Evolutionary conservation across 2,797 vertebrate genomes (phyloP).

Genomic region (Lindbergichthys nudifrons): DNA sequence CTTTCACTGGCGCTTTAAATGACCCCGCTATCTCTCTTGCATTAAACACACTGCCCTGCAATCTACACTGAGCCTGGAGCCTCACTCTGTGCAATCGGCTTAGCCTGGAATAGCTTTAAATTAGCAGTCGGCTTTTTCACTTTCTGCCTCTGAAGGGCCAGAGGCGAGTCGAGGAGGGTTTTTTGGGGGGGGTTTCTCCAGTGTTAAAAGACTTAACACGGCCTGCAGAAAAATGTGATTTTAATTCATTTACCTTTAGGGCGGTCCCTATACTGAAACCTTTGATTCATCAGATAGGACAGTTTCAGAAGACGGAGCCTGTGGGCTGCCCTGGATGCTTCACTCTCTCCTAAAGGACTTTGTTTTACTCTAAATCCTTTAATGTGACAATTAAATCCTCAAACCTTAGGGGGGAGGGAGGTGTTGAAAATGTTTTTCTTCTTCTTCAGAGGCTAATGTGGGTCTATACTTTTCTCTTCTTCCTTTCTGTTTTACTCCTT

Average conservation of each 20-base stretch:
- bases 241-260: constrained; percentile 71
- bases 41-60: constrained; percentile 75
- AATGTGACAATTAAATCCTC: constrained; percentile 52
- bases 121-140: constrained; percentile 75
- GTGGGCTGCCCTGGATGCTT: constrained; percentile 39
- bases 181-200: background rate
- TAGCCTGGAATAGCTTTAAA: constrained; percentile 77
- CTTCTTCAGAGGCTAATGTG: background rate
- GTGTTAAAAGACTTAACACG: constrained; percentile 50
- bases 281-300: constrained; percentile 67
- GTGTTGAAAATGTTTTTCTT: background rate
- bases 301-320: constrained; percentile 51
- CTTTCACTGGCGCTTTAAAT: constrained; percentile 75
- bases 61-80: constrained; percentile 79
- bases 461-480: background rate
- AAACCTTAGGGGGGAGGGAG: background rate
- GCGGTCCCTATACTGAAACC: constrained; percentile 52
- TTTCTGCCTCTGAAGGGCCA: constrained; percentile 65
- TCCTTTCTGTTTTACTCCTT: background rate
- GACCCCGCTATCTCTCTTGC: constrained; percentile 73
- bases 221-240: constrained; percentile 56
- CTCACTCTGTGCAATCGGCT: constrained; percentile 77
- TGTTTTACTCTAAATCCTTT: constrained; percentile 58
- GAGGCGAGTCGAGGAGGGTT: constrained; percentile 40
- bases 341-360: constrained; percentile 48